Evolutionary conservation across 2,797 vertebrate genomes (phyloP).

Genomic region (Eleutherodactylus coqui): DNA sequence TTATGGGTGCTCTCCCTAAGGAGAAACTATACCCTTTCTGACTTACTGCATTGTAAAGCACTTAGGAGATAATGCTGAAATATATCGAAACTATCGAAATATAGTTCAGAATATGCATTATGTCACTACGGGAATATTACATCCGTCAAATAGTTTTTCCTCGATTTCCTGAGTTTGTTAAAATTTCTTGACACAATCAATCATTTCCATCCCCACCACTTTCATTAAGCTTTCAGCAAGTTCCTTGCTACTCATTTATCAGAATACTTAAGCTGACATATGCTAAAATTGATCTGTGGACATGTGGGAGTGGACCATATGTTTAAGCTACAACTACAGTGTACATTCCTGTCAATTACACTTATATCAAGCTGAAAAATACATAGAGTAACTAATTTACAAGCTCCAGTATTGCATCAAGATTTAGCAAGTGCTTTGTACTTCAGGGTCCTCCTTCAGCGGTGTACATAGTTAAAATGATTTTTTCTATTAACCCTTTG

Average conservation of each 20-base stretch:
- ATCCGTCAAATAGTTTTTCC: background rate
- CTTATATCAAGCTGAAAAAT: background rate
- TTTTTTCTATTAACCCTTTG: too few relatives aligned
- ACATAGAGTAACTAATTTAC: background rate
- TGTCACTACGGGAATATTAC: background rate
- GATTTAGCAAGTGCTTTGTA: background rate
- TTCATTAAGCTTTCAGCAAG: background rate
- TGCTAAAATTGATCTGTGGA: background rate
- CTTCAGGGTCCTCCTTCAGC: background rate
- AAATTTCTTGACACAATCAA: background rate
- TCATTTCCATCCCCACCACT: background rate
- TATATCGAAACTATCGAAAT: background rate
- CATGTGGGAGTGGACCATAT: conserved; percentile 15
- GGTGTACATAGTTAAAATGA: too few relatives aligned
- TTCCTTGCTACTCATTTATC: background rate
- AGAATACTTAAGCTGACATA: background rate
- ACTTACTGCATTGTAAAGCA: too few relatives aligned
- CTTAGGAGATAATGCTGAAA: too few relatives aligned
- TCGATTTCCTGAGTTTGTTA: background rate
- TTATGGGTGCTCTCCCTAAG: too few relatives aligned
- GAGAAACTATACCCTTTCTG: too few relatives aligned
- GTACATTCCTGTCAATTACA: background rate
- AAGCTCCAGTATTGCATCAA: background rate
- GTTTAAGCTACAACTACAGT: background rate
- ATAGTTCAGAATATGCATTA: too few relatives aligned